A percentile compares a stretch with the other conserved stretches of the same genome.
Evolutionary conservation across 1,140 invertebrate species (phyloP).

Genomic region (Saccostrea glomerata): DNA sequence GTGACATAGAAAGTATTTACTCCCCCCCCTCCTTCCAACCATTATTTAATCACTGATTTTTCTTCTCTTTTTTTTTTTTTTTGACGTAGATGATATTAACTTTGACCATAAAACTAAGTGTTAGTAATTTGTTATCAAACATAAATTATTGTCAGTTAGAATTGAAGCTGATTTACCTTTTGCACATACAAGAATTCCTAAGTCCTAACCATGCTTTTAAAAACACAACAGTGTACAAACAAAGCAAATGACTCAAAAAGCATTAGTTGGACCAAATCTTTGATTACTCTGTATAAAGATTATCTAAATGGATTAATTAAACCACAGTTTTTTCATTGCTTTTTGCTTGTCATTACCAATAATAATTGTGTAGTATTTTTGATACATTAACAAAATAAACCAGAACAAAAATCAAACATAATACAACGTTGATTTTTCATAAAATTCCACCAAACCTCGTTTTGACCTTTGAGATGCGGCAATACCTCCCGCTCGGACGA

Average conservation of each 20-base stretch:
- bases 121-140: background rate
- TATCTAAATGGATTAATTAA: background rate
- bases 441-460: conserved; percentile 75
- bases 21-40: too few species aligned
- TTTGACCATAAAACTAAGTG: too few species aligned
- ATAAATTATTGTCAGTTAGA: background rate
- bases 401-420: background rate
- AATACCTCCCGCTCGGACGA: conserved; percentile 72
- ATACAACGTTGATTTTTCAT: background rate
- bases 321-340: background rate
- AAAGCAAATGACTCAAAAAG: background rate
- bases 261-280: background rate
- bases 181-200: background rate
- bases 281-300: background rate
- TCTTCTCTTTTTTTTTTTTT: too few species aligned
- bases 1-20: too few species aligned
- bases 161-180: background rate
- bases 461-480: conserved; percentile 59
- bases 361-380: background rate
- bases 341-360: background rate
- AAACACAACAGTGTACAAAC: too few species aligned
- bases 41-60: too few species aligned
- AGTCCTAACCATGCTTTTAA: background rate
- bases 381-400: background rate
- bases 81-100: background rate